Evolutionary conservation across 2,888 invertebrate genomes (phyloP).

Genomic region (Coelopa pilipes): DNA sequence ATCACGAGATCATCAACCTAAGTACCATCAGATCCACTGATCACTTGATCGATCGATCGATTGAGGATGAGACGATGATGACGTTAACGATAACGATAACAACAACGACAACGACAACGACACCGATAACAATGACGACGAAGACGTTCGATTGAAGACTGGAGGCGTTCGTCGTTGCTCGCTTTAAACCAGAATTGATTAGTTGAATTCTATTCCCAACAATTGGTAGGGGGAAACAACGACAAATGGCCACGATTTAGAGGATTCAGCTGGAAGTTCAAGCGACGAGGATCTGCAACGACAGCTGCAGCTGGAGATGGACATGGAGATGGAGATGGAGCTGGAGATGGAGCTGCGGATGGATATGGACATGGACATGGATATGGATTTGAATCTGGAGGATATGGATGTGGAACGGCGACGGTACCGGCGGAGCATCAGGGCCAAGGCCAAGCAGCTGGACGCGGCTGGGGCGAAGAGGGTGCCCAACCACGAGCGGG

Average conservation of each 20-base stretch:
- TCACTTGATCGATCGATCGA: too few species aligned
- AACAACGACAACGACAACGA: too few species aligned
- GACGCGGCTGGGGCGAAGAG: too few species aligned
- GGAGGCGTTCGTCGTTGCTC: constrained; percentile 48
- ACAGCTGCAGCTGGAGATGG: constrained; percentile 36
- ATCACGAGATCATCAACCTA: too few species aligned
- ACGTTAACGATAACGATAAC: too few species aligned
- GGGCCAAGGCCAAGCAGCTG: neutral
- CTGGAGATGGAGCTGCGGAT: constrained; percentile 31
- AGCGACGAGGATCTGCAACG: constrained; percentile 57
- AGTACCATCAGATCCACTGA: too few species aligned
- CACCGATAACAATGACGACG: too few species aligned
- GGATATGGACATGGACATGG: constrained; percentile 39
- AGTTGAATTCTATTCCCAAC: constrained; percentile 68
- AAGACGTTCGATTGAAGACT: too few species aligned
- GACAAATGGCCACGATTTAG: constrained; percentile 68
- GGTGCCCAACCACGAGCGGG: too few species aligned
- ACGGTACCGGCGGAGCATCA: too few species aligned
- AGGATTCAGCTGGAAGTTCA: constrained; percentile 67
- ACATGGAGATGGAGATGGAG: constrained; percentile 43
- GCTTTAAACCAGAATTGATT: constrained; percentile 66
- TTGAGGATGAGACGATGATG: too few species aligned
- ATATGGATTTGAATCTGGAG: constrained; percentile 17
- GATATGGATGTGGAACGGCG: constrained; percentile 30
- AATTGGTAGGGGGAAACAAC: constrained; percentile 69